Percentiles rank a stretch among this genome's conserved stretches.
These are phyloP conservation scores for Podabrus alpinus DNA, from an alignment of 2,888 invertebrate species.

Conservation along the genomic window DNA sequence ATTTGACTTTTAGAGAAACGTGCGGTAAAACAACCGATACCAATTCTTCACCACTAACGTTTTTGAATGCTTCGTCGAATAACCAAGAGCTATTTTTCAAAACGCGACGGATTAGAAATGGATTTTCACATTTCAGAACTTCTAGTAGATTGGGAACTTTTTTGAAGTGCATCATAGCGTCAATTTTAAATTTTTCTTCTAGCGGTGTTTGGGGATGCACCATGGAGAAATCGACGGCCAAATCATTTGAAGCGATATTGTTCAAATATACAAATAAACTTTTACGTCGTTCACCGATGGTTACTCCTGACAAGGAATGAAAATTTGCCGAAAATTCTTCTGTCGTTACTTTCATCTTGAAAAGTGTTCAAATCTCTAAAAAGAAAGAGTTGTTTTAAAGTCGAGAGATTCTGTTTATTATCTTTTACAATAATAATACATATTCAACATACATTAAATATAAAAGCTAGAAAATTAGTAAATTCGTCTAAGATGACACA, in stretches of 20 bases:
- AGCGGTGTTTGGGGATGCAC: conserved; percentile 10
- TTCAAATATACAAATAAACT: conserved; percentile 9
- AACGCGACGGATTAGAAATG: conserved; percentile 11
- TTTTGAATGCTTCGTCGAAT: conserved; percentile 13
- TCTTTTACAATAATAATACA: no score
- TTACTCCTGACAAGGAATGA: conserved; percentile 9
- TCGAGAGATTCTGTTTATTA: neutral
- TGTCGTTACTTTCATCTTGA: neutral
- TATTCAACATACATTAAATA: no score
- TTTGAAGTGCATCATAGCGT: conserved; percentile 19
- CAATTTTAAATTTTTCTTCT: conserved; percentile 25
- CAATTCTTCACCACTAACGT: conserved; percentile 13
- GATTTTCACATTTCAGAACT: conserved; percentile 25
- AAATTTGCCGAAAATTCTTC: conserved; percentile 14
- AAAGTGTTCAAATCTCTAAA: neutral
- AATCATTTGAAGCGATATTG: neutral
- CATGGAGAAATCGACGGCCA: conserved; percentile 8
- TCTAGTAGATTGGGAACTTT: conserved; percentile 17
- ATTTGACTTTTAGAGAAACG: conserved; percentile 17
- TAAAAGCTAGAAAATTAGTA: no score
- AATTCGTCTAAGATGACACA: no score
- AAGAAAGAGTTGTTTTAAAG: neutral
- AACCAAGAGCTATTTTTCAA: conserved; percentile 26
- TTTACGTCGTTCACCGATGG: conserved; percentile 15
- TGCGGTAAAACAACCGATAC: conserved; percentile 17